Evolutionary conservation across 2,113 vertebrate species (phyloP).

Genomic region (Rhodinocichla rosea): DNA sequence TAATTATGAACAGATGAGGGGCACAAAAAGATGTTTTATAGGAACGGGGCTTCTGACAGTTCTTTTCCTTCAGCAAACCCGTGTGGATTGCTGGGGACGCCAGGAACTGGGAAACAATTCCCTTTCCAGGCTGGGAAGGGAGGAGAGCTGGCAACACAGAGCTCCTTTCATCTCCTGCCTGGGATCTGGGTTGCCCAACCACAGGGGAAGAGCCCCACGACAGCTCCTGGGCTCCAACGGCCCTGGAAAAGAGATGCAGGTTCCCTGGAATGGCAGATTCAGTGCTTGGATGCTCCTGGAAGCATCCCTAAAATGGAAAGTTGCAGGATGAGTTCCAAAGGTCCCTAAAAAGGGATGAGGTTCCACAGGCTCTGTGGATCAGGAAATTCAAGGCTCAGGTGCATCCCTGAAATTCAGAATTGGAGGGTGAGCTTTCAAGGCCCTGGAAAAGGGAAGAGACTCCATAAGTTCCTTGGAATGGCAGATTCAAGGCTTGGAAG

Average conservation of each 20-base stretch:
- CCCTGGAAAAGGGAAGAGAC: neutral
- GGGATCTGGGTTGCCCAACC: neutral
- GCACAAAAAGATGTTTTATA: neutral
- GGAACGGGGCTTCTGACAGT: neutral
- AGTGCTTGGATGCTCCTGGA: neutral
- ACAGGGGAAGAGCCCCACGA: neutral
- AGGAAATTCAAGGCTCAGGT: no score
- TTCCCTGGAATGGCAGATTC: neutral
- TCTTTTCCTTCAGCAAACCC: neutral
- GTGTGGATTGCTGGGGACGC: neutral
- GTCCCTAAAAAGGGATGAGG: no score
- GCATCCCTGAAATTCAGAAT: fast-evolving
- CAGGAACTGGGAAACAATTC: neutral
- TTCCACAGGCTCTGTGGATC: no score
- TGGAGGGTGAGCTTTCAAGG: fast-evolving
- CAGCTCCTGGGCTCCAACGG: neutral
- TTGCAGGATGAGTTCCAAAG: no score
- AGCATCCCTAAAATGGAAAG: fast-evolving
- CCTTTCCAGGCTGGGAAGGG: neutral
- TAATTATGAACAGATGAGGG: conserved; percentile 22
- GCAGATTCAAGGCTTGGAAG: neutral
- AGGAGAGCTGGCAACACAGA: neutral
- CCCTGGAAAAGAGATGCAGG: neutral
- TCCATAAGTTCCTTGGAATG: neutral
- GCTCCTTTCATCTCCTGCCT: conserved; percentile 16